Percentiles rank a stretch among this genome's conserved stretches.
These are phyloP conservation scores for Drepana arcuata DNA, from an alignment of 1,140 invertebrate species.

Conservation along the genomic window DNA sequence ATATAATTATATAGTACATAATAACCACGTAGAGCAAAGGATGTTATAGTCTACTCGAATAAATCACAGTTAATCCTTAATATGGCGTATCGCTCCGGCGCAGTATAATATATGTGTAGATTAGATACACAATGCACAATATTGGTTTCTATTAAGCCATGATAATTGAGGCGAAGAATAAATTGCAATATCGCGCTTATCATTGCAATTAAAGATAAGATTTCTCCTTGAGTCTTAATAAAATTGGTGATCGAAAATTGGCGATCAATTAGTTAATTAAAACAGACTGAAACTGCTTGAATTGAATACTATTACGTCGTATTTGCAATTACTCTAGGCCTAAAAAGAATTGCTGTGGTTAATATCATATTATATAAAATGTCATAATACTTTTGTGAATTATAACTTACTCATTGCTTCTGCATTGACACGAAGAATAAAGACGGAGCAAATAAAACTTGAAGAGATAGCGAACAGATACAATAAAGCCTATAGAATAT, in stretches of 20 bases:
- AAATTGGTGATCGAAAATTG: too few species aligned
- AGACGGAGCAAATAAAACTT: constrained; percentile 17
- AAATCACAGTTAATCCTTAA: constrained; percentile 4
- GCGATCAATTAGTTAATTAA: too few species aligned
- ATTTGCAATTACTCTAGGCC: constrained; percentile 27
- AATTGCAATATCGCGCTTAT: not conserved
- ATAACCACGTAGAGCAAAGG: too few species aligned
- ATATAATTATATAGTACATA: constrained; percentile 2
- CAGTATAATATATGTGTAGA: not conserved
- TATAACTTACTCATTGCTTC: constrained; percentile 61
- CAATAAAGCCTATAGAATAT: constrained; percentile 6
- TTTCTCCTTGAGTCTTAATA: not conserved
- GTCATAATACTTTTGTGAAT: too few species aligned
- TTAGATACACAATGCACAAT: not conserved
- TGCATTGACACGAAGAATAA: constrained; percentile 53
- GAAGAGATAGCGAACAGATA: constrained; percentile 19
- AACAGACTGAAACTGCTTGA: too few species aligned
- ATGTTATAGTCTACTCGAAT: too few species aligned
- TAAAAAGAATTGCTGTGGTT: constrained; percentile 62
- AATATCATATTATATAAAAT: too few species aligned
- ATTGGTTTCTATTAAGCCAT: constrained; percentile 62
- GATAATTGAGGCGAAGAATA: constrained; percentile 23
- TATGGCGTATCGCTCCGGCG: not conserved
- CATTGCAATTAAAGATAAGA: too few species aligned
- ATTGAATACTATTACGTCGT: too few species aligned